A percentile compares a stretch with the other conserved stretches of the same genome.
Evolutionary conservation across 2,113 vertebrate species (phyloP).

Genomic region (Bambusicola thoracicus): DNA sequence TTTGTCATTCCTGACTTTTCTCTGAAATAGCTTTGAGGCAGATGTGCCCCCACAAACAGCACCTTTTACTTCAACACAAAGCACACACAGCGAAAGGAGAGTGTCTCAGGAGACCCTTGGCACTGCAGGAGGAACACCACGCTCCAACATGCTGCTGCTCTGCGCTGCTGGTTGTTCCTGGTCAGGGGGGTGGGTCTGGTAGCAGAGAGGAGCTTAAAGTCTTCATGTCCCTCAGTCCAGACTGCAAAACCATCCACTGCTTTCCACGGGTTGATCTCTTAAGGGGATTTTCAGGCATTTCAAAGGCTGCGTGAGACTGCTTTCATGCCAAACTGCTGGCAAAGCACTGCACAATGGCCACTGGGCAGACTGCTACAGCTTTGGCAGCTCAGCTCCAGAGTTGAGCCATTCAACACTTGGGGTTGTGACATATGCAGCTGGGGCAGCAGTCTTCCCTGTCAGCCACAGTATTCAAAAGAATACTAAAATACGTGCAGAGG

Average conservation of each 20-base stretch:
- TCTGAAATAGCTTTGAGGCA: background rate
- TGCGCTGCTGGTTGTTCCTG: background rate
- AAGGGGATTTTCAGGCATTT: background rate
- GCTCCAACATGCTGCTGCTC: background rate
- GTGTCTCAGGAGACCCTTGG: background rate
- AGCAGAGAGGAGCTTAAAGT: background rate
- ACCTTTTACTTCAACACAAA: background rate
- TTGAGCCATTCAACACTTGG: background rate
- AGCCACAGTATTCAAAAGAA: rapidly evolving
- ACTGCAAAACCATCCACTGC: background rate
- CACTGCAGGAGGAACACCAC: background rate
- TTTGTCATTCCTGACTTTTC: background rate
- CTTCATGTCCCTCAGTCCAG: background rate
- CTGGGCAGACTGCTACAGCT: background rate
- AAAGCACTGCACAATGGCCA: background rate
- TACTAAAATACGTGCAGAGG: rapidly evolving
- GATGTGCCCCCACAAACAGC: rapidly evolving
- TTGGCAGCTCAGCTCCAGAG: background rate
- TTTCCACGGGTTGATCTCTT: background rate
- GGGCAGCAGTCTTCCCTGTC: background rate
- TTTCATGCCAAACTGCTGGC: background rate
- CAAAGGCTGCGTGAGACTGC: background rate
- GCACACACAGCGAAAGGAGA: background rate
- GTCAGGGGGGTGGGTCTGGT: background rate
- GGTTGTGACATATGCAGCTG: background rate